Evolutionary conservation across 2,797 vertebrate species (phyloP).

Genomic region (Babyrousa celebensis): DNA sequence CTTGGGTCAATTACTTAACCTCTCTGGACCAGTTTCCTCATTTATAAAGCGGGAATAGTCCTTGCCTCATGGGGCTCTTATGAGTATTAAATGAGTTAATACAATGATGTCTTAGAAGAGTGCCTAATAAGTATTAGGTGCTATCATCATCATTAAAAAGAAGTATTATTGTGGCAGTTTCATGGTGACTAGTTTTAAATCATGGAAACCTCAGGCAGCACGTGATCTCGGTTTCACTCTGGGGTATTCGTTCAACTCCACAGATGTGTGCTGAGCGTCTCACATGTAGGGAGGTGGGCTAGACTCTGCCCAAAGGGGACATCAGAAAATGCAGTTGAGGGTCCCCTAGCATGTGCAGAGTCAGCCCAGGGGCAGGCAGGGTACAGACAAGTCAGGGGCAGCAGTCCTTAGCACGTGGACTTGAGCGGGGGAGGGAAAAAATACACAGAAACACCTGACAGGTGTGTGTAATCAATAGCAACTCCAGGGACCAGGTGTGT

Average conservation of each 20-base stretch:
- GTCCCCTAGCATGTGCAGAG: not conserved
- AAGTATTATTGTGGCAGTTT: not conserved
- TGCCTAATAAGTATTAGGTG: not conserved
- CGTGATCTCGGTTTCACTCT: not conserved
- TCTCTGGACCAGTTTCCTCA: not conserved
- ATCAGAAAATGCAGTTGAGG: fast-evolving
- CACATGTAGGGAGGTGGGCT: fast-evolving
- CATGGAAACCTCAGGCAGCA: not conserved
- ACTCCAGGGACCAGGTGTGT: not conserved
- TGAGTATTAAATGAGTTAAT: not conserved
- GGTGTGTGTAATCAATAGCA: not conserved
- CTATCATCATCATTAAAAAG: not conserved
- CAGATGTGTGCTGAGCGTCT: not conserved
- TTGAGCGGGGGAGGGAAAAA: not conserved
- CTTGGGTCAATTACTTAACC: not conserved
- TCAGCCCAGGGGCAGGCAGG: not conserved
- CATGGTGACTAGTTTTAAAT: not conserved
- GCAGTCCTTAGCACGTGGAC: not conserved
- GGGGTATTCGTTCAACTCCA: not conserved
- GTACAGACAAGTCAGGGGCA: not conserved
- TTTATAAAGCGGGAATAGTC: not conserved
- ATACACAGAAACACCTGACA: not conserved
- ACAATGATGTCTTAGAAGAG: not conserved
- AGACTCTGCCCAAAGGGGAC: not conserved
- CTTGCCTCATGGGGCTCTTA: not conserved